These are phyloP conservation scores for Drosophila fulvimacula DNA, from an alignment of 2,888 invertebrate species.

Conservation along the genomic window DNA sequence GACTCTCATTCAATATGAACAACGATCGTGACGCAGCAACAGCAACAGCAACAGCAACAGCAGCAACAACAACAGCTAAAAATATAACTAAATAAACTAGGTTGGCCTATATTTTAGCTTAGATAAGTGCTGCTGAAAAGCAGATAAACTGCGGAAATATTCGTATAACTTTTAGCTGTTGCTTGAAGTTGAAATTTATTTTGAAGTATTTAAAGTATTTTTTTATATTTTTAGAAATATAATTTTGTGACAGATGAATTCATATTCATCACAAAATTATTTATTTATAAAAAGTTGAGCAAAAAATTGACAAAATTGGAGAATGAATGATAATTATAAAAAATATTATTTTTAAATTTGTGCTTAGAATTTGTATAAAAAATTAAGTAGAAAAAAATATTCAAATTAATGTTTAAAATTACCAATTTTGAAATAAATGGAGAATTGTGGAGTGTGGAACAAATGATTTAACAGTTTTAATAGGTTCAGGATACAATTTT, in stretches of 20 bases:
- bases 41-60: constrained; percentile 23
- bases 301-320: background rate
- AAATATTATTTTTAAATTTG: background rate
- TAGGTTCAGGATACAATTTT: too few species aligned
- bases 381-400: background rate
- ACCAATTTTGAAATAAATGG: too few species aligned
- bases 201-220: background rate
- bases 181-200: background rate
- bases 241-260: background rate
- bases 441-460: background rate
- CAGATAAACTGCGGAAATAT: constrained; percentile 14
- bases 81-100: constrained; percentile 13
- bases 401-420: too few species aligned
- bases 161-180: background rate
- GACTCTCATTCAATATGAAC: constrained; percentile 33
- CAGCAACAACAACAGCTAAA: constrained; percentile 27
- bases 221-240: background rate
- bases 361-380: background rate
- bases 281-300: too few species aligned
- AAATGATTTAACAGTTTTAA: too few species aligned
- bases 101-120: constrained; percentile 34
- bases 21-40: constrained; percentile 42
- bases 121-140: constrained; percentile 16
- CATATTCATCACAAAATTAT: background rate
- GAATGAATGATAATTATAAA: too few species aligned